A percentile compares a stretch with the other conserved stretches of the same genome.
phyloP scores from a whole-genome alignment of 1,140 invertebrate genomes.

The Camponotus pennsylvanicus region DNA sequence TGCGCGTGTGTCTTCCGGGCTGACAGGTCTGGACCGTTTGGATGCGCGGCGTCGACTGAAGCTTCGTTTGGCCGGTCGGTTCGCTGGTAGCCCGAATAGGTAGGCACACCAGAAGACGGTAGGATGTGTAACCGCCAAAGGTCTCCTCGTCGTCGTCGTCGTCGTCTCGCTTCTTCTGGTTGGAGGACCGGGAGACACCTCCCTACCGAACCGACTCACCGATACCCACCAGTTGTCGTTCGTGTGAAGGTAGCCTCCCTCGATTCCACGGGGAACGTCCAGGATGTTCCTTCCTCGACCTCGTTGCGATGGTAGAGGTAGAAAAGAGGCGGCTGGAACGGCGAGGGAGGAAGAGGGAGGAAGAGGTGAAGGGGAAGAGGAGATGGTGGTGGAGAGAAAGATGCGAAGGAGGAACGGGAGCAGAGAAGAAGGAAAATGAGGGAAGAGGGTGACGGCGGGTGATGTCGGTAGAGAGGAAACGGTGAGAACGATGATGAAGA shows the following conservation, averaged over 20 bases:
- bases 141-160: conserved; percentile 72
- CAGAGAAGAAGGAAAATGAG: conserved; percentile 63
- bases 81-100: conserved; percentile 81
- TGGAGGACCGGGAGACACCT: conserved; percentile 84
- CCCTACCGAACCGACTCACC: conserved; percentile 83
- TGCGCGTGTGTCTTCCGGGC: conserved; percentile 73
- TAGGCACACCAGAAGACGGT: conserved; percentile 81
- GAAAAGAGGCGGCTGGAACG: conserved; percentile 67
- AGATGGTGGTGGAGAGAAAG: conserved; percentile 62
- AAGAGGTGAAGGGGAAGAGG: conserved; percentile 43
- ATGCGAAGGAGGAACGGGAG: conserved; percentile 77
- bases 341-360: conserved; percentile 69
- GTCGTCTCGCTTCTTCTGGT: conserved; percentile 84
- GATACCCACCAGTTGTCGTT: conserved; percentile 69
- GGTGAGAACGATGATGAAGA: conserved; percentile 60
- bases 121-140: conserved; percentile 79
- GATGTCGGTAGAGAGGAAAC: conserved; percentile 26
- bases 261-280: conserved; percentile 66
- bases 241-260: conserved; percentile 69
- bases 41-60: conserved; percentile 86
- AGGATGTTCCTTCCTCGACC: conserved; percentile 70
- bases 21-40: conserved; percentile 86
- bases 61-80: conserved; percentile 83
- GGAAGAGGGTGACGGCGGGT: conserved; percentile 54
- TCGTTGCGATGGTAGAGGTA: conserved; percentile 74